Conservation (phyloP, 2,113 vertebrate genomes). For the Apaloderma vittatum region DNA sequence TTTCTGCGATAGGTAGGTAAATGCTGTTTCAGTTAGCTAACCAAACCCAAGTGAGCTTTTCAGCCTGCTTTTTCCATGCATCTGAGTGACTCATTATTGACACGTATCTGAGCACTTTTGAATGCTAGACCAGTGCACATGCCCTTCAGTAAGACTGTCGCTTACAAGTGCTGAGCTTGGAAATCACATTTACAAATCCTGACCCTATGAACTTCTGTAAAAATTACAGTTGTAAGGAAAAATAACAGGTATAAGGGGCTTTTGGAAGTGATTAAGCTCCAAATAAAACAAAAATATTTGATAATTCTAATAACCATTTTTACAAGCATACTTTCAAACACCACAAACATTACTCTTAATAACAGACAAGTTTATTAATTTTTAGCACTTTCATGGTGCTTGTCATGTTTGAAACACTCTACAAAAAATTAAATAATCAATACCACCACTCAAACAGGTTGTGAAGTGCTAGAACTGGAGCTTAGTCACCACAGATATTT, state of each 20-base stretch:
- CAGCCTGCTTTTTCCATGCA: not conserved
- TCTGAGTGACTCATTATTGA: not conserved
- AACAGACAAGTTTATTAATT: not conserved
- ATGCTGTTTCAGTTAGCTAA: not conserved
- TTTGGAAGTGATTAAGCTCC: not conserved
- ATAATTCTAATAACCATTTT: not conserved
- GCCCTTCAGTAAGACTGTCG: not conserved
- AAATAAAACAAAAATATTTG: not conserved
- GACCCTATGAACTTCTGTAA: not conserved
- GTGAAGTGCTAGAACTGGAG: not conserved
- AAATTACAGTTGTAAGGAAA: not conserved
- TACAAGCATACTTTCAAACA: not conserved
- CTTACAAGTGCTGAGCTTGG: not conserved
- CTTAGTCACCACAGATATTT: not conserved
- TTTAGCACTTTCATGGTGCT: not conserved
- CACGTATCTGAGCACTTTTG: not conserved
- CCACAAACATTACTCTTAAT: not conserved
- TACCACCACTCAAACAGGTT: accelerated
- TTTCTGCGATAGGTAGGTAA: not conserved
- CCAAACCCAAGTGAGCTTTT: not conserved
- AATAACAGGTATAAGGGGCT: not conserved
- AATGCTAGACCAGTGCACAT: not conserved
- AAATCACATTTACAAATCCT: not conserved
- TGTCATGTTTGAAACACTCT: not conserved
- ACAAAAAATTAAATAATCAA: not conserved